phyloP scores from a whole-genome alignment of 2,888 invertebrate species.

The Eubasilissa splendida region DNA sequence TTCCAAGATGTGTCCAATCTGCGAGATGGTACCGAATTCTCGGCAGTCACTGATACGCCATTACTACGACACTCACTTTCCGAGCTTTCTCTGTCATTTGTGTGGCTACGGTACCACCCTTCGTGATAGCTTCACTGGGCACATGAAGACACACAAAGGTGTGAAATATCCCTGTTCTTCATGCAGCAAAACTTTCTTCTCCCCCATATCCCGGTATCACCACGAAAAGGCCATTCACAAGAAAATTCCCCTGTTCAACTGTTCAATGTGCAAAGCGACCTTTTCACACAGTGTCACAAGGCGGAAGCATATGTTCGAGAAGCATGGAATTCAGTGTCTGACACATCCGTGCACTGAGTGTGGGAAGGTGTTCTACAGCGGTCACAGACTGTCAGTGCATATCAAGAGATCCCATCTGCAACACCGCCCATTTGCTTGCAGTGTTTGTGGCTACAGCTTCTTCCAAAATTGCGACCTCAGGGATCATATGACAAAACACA shows the following conservation, averaged over 20 bases:
- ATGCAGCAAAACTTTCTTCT: slow-evolving; percentile 36
- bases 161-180: slow-evolving; percentile 36
- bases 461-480: slow-evolving; percentile 35
- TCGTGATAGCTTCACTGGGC: slow-evolving; percentile 33
- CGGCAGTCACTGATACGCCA: slow-evolving; percentile 36
- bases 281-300: slow-evolving; percentile 37
- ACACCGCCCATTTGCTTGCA: slow-evolving; percentile 21
- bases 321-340: slow-evolving; percentile 33
- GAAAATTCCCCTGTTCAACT: slow-evolving; percentile 38
- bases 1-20: slow-evolving; percentile 33
- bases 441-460: slow-evolving; percentile 28
- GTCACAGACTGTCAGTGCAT: slow-evolving; percentile 30
- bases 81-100: slow-evolving; percentile 38
- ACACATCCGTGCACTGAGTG: slow-evolving; percentile 24
- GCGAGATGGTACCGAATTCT: slow-evolving; percentile 39
- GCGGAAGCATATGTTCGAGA: slow-evolving; percentile 38
- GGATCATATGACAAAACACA: slow-evolving; percentile 44
- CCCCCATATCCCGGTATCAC: slow-evolving; percentile 24
- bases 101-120: slow-evolving; percentile 37
- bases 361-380: slow-evolving; percentile 41
- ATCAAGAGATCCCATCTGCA: slow-evolving; percentile 29
- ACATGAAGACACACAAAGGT: slow-evolving; percentile 32
- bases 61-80: slow-evolving; percentile 44
- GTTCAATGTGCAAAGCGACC: slow-evolving; percentile 24
- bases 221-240: slow-evolving; percentile 42